Conservation (phyloP, 1,140 invertebrate genomes). For the Copidosoma floridanum region DNA sequence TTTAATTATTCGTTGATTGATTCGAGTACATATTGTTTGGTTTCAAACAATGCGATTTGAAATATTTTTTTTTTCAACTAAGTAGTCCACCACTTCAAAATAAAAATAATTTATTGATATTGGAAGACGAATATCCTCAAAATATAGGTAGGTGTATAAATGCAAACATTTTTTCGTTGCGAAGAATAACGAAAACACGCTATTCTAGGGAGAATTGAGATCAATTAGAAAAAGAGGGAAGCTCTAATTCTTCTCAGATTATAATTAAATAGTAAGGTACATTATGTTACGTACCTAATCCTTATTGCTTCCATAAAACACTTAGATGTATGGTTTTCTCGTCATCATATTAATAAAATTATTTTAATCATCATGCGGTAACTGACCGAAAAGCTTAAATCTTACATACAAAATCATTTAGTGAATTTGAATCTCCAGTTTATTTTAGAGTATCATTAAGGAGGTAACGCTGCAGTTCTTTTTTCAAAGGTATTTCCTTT, state of each 20-base stretch:
- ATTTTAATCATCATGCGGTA: too few relatives aligned
- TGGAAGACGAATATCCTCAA: slow-evolving; percentile 5
- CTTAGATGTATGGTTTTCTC: neutral
- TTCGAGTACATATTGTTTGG: too few relatives aligned
- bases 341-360: too few relatives aligned
- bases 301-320: slow-evolving; percentile 7
- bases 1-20: too few relatives aligned
- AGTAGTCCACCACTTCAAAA: too few relatives aligned
- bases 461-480: neutral
- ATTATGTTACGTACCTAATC: too few relatives aligned
- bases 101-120: neutral
- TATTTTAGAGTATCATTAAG: neutral
- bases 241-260: neutral
- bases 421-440: neutral
- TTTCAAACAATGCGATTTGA: too few relatives aligned
- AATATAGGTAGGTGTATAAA: neutral
- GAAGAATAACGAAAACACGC: neutral
- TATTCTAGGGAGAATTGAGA: slow-evolving; percentile 5
- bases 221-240: neutral
- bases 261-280: slow-evolving; percentile 9
- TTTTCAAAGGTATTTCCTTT: too few relatives aligned
- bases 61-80: too few relatives aligned
- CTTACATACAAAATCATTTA: slow-evolving; percentile 12
- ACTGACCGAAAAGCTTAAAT: neutral
- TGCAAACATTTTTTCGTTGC: neutral